Conservation (phyloP, 2,888 invertebrate species). For the Agonum fuliginosum region DNA sequence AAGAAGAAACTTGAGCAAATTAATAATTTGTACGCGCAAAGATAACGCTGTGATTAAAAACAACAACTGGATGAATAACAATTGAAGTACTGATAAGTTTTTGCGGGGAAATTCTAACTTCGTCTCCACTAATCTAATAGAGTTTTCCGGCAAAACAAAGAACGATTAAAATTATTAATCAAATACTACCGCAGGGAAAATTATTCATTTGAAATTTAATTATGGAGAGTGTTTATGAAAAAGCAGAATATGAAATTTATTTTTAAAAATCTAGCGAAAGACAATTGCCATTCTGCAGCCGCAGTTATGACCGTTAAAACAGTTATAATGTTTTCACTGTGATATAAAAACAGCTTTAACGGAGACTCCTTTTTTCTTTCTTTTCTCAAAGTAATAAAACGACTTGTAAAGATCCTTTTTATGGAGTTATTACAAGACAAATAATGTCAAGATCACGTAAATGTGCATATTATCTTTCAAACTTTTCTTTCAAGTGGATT, state of each 20-base stretch:
- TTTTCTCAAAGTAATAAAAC: conserved; percentile 4
- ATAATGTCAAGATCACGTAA: conserved; percentile 14
- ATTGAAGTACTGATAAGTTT: conserved; percentile 30
- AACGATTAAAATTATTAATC: conserved; percentile 10
- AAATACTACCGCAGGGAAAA: not conserved
- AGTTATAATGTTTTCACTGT: conserved; percentile 20
- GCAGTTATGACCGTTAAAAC: conserved; percentile 8
- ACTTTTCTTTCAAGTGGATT: conserved; percentile 12
- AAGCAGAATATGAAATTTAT: not conserved
- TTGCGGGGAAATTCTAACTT: not conserved
- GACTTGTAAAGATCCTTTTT: conserved; percentile 29
- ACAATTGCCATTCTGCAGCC: conserved; percentile 13
- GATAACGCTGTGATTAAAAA: conserved; percentile 40
- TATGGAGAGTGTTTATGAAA: not conserved
- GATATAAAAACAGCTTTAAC: conserved; percentile 5
- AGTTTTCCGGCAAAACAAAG: not conserved
- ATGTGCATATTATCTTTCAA: conserved; percentile 25
- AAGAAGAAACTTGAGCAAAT: conserved; percentile 44
- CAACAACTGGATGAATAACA: conserved; percentile 37
- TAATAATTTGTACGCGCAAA: conserved; percentile 37
- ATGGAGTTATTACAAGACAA: conserved; percentile 24
- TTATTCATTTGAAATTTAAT: not conserved
- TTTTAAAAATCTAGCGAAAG: conserved; percentile 9
- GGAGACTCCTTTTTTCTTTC: not conserved
- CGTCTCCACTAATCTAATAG: not conserved